Base-by-base conservation (phyloP, 2,113 vertebrate species). In the Progne subis region DNA sequence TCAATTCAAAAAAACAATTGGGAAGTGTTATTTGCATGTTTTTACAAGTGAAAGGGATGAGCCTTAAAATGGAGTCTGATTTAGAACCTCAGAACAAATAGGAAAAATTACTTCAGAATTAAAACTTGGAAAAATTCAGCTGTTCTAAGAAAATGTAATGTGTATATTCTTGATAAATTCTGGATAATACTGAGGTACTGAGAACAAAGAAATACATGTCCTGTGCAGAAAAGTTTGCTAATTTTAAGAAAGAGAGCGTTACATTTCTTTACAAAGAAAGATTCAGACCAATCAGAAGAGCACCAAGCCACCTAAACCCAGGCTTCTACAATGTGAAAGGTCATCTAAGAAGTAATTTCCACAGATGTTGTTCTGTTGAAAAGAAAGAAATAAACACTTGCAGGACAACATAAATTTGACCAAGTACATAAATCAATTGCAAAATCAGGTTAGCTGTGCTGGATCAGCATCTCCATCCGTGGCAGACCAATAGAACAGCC, bases 21-120 rank as follows among this genome's bases (percentile, higher is more conserved):
- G 83, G 60, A 86, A 86, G 39, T 92, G 16, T 47, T 16, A 78
- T 94, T 95, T 96, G 47, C 87, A 89, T 92, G 64, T 63, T 94
- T 91, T 95, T 78, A 89, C 60, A 92, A 95, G 56, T 83, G 50
- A 92, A 96, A 88, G 32, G 55, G 64, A 80, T 77, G 12, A 90
- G 71, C 39, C 14, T 90, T 90, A 81, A 92, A 93, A 92, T 70
- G 44, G 50, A 92, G 32, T 64, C 41, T 88, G 69, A 90, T 88
- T 94, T 65, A 88, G 82, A 90, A 57, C 50, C 17, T 86, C 71
- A 70, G 64, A 92, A 81, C 20, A 31, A 83, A 70, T 83, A 74
- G 29, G 29, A 89, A 84, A 87, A 94, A 93, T 57, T 53, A 57
- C 34, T 89, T 89, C 23, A 59, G n/a, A 93, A 78, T 55, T 47